A percentile compares a stretch with the other conserved stretches of the same genome.
phyloP scores from a whole-genome alignment of 1,140 invertebrate species.

The Drosophila pectinifera region DNA sequence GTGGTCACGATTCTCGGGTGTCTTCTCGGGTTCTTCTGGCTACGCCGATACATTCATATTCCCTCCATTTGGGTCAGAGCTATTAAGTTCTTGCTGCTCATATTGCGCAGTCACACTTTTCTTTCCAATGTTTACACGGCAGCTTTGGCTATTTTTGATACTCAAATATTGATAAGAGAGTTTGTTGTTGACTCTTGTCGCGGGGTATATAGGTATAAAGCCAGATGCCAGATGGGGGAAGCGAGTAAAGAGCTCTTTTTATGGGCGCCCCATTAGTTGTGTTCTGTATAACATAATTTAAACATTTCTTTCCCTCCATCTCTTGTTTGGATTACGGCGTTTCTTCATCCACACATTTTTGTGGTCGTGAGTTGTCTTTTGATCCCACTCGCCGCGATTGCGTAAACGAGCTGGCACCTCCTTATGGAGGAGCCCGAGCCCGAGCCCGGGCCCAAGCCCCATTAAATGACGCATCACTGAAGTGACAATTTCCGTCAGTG shows the following conservation, averaged over 20 bases:
- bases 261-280: conserved; percentile 42
- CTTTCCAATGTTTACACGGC: conserved; percentile 37
- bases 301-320: conserved; percentile 1
- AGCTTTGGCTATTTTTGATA: conserved; percentile 40
- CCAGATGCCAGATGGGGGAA: conserved; percentile 26
- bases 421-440: conserved; percentile 19
- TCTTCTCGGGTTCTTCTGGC: conserved; percentile 11
- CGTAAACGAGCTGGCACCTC: conserved; percentile 34
- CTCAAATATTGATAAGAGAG: conserved; percentile 50
- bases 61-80: conserved; percentile 39
- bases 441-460: not conserved
- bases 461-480: conserved; percentile 27
- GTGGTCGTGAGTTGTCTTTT: conserved; percentile 7
- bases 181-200: conserved; percentile 24
- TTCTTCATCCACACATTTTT: conserved; percentile 6
- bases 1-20: conserved; percentile 41
- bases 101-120: conserved; percentile 49
- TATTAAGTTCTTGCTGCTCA: conserved; percentile 38
- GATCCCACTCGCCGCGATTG: conserved; percentile 39
- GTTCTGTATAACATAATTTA: conserved; percentile 47
- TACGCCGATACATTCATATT: conserved; percentile 23
- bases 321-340: conserved; percentile 38
- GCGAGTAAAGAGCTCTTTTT: conserved; percentile 30
- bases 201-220: conserved; percentile 4
- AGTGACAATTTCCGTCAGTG: conserved; percentile 60